Evolutionary conservation across 2,113 vertebrate species (phyloP).

Genomic region (Nipponia nippon): DNA sequence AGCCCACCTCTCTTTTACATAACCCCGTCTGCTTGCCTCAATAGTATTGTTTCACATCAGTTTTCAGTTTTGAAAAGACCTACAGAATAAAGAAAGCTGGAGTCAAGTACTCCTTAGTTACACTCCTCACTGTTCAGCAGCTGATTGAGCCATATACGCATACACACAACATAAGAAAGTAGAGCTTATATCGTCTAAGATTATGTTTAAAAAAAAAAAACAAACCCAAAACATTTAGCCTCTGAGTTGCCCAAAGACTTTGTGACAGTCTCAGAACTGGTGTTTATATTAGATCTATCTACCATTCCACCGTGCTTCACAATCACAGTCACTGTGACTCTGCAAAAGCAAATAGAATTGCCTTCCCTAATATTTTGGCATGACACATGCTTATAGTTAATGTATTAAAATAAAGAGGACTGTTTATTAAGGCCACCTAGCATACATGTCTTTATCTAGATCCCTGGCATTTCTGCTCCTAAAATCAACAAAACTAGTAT

Average conservation of each 20-base stretch:
- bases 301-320: not conserved
- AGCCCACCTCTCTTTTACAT: not conserved
- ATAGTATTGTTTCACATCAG: not conserved
- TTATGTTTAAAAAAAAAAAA: not conserved
- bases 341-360: not conserved
- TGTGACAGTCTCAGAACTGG: not conserved
- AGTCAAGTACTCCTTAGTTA: not conserved
- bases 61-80: not conserved
- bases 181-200: not conserved
- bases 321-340: not conserved
- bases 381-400: not conserved
- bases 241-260: not conserved
- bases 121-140: not conserved
- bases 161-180: not conserved
- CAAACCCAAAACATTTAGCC: not conserved
- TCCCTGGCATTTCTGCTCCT: not conserved
- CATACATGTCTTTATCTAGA: not conserved
- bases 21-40: not conserved
- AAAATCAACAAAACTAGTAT: not conserved
- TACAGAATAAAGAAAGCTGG: not conserved
- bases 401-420: not conserved
- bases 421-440: not conserved
- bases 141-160: not conserved
- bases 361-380: not conserved
- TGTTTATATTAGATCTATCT: not conserved